A percentile compares a stretch with the other conserved stretches of the same genome.
Conservation (phyloP, 2,113 vertebrate species). For the Rhynchopsitta pachyrhyncha region DNA sequence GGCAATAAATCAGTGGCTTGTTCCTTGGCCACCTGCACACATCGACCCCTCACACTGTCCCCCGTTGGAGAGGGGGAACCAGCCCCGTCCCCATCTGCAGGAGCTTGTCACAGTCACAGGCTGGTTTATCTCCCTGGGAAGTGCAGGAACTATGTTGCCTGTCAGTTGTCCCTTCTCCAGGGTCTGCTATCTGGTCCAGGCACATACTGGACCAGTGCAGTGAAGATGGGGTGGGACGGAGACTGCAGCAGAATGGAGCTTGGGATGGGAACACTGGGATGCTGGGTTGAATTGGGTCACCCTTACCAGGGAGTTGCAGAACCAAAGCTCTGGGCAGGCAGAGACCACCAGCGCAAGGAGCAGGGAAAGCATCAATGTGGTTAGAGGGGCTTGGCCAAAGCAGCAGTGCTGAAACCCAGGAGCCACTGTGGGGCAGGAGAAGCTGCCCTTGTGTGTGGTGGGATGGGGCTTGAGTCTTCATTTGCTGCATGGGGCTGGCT, state of each 20-base stretch:
- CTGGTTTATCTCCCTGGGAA: slow-evolving; percentile 78
- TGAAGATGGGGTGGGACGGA: accelerated
- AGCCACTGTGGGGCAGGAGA: accelerated
- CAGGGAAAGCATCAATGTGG: accelerated
- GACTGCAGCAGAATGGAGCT: background rate
- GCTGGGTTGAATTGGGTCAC: background rate
- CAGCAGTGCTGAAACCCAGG: accelerated
- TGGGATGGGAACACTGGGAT: accelerated
- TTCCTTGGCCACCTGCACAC: slow-evolving; percentile 43
- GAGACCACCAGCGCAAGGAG: accelerated
- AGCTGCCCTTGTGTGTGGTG: background rate
- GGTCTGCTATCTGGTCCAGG: background rate
- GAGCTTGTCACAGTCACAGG: slow-evolving; percentile 50
- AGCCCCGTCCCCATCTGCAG: background rate
- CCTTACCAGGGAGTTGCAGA: too few relatives aligned
- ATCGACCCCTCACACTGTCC: background rate
- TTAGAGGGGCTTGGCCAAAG: background rate
- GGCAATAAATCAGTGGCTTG: slow-evolving; percentile 31
- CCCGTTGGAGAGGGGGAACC: background rate
- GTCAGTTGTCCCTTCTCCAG: background rate
- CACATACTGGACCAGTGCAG: accelerated
- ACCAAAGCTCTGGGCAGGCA: accelerated
- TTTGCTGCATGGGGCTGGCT: background rate
- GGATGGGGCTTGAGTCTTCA: accelerated
- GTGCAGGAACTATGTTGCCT: background rate